Conservation (phyloP, 2,113 vertebrate species). For the Stegostoma tigrinum region DNA sequence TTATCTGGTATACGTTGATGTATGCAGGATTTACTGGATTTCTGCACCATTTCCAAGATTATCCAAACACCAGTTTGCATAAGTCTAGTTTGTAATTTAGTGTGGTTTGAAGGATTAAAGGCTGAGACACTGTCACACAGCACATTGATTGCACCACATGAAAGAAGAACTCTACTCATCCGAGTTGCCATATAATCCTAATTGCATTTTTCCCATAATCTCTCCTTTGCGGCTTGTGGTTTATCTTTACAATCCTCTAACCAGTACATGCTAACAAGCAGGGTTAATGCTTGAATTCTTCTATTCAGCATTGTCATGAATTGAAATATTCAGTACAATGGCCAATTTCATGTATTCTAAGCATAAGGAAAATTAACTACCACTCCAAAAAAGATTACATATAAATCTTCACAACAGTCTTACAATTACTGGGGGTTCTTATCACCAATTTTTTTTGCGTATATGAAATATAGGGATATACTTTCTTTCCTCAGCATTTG, state of each 20-base stretch:
- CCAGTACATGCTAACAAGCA: too few relatives aligned
- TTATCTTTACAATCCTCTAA: background rate
- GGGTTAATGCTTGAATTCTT: background rate
- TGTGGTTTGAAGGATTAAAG: constrained; percentile 14
- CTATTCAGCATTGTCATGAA: background rate
- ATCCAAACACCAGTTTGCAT: background rate
- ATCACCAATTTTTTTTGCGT: background rate
- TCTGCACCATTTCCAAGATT: background rate
- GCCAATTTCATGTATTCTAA: background rate
- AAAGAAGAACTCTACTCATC: constrained; percentile 13
- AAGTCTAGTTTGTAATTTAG: background rate
- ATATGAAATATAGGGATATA: background rate
- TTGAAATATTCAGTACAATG: background rate
- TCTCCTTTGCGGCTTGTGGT: background rate
- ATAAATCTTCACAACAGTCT: background rate
- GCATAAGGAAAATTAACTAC: background rate
- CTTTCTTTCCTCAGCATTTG: background rate
- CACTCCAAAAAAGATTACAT: background rate
- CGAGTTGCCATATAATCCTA: background rate
- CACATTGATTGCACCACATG: background rate
- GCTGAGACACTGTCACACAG: background rate
- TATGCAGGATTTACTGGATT: background rate
- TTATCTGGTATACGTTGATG: background rate
- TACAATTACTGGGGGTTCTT: background rate
- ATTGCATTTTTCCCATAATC: constrained; percentile 23